These are phyloP conservation scores for Hemitrygon akajei DNA, from an alignment of 2,797 vertebrate genomes.

Conservation along the genomic window DNA sequence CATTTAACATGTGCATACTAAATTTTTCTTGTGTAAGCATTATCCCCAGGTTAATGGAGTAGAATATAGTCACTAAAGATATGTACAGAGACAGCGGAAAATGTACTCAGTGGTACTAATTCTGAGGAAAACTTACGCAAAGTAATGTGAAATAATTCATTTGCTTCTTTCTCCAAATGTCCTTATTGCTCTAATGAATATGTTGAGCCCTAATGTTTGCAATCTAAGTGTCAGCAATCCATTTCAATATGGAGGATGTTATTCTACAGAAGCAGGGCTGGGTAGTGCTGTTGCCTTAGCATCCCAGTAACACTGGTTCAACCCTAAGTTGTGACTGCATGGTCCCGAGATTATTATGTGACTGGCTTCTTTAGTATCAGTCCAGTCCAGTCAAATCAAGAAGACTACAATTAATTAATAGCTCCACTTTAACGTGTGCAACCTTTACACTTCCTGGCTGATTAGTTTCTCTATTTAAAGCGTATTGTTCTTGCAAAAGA, in stretches of 20 bases:
- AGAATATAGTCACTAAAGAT: background rate
- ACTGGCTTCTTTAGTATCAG: background rate
- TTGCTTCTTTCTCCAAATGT: background rate
- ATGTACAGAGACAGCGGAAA: background rate
- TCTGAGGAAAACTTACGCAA: background rate
- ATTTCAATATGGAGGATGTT: background rate
- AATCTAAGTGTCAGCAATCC: background rate
- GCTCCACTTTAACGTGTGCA: background rate
- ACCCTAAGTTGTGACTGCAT: too few relatives aligned
- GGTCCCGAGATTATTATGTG: background rate
- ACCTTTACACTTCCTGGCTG: background rate
- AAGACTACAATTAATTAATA: background rate
- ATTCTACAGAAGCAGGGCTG: too few relatives aligned
- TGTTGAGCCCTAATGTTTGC: background rate
- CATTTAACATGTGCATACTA: background rate
- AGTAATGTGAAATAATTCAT: background rate
- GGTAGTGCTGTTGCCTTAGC: too few relatives aligned
- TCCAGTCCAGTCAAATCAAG: background rate
- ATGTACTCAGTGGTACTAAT: background rate
- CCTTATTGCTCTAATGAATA: background rate
- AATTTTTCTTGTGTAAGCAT: background rate
- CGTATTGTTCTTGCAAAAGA: background rate
- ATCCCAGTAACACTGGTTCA: too few relatives aligned
- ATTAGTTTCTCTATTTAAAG: conserved; percentile 2
- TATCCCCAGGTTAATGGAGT: background rate